A percentile compares a stretch with the other conserved stretches of the same genome.
Conservation (phyloP, 2,113 vertebrate genomes). For the Rissa tridactyla region DNA sequence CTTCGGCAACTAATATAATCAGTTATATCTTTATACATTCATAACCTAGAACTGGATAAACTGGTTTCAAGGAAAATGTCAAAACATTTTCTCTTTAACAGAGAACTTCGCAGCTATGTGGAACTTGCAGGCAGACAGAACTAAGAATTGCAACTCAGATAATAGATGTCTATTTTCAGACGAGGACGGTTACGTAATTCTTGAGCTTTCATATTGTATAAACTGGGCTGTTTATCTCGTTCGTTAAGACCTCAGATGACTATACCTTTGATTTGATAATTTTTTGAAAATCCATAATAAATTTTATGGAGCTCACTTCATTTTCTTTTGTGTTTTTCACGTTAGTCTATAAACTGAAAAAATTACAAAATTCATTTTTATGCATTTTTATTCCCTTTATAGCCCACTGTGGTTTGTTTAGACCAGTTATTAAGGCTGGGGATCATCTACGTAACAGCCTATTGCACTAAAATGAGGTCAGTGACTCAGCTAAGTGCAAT, state of each 20-base stretch:
- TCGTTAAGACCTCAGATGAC: not conserved
- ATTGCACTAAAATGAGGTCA: not conserved
- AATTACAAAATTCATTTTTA: not conserved
- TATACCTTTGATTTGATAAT: not conserved
- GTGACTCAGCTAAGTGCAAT: not conserved
- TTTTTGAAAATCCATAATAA: not conserved
- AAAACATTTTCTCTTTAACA: constrained; percentile 29
- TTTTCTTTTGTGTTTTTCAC: not conserved
- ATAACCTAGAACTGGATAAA: not conserved
- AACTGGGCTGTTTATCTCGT: not conserved
- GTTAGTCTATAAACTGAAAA: not conserved
- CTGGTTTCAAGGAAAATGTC: not conserved
- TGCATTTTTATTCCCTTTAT: not conserved
- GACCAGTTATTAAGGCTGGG: not conserved
- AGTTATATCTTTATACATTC: not conserved
- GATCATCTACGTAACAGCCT: not conserved
- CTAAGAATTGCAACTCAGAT: not conserved
- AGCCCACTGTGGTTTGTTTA: not conserved
- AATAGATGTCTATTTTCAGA: not conserved
- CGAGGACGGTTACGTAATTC: not conserved
- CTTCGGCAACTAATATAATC: not conserved
- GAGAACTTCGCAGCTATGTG: not conserved
- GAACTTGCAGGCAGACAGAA: not conserved
- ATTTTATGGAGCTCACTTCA: not conserved
- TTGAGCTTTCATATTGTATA: not conserved